Conservation (phyloP, 2,113 vertebrate genomes). For the Vidua chalybeata region DNA sequence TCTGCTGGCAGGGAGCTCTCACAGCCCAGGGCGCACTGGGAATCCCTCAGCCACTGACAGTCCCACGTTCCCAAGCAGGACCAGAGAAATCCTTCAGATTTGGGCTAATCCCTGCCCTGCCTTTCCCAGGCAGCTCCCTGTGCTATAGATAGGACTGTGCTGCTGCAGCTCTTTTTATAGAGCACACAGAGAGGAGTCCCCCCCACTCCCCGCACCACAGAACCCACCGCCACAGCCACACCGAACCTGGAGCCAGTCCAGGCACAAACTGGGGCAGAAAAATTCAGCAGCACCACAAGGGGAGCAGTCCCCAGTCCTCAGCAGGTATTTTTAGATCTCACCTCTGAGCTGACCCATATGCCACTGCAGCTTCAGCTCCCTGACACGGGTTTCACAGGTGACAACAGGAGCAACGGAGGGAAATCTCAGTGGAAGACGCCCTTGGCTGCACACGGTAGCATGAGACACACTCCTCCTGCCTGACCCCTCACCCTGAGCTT, state of each 20-base stretch:
- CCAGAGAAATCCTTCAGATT: not conserved
- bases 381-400: not conserved
- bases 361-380: not conserved
- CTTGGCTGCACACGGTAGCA: fast-evolving
- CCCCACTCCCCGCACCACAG: not conserved
- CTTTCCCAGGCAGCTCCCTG: constrained; percentile 9
- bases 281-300: not conserved
- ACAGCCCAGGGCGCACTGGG: fast-evolving
- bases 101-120: not conserved
- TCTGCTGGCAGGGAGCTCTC: not conserved
- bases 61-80: not conserved
- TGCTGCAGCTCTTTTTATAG: constrained; percentile 35
- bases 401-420: not conserved
- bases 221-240: not conserved
- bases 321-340: not conserved
- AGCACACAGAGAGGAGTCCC: not conserved
- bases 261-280: not conserved
- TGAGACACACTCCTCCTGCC: not conserved
- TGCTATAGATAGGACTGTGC: constrained; percentile 37
- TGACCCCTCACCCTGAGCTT: not conserved
- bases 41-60: not conserved
- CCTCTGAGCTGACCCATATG: not conserved
- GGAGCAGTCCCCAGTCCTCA: not conserved
- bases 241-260: not conserved
- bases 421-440: fast-evolving